phyloP scores from a whole-genome alignment of 2,797 vertebrate species.

The Pogonophryne albipinna region DNA sequence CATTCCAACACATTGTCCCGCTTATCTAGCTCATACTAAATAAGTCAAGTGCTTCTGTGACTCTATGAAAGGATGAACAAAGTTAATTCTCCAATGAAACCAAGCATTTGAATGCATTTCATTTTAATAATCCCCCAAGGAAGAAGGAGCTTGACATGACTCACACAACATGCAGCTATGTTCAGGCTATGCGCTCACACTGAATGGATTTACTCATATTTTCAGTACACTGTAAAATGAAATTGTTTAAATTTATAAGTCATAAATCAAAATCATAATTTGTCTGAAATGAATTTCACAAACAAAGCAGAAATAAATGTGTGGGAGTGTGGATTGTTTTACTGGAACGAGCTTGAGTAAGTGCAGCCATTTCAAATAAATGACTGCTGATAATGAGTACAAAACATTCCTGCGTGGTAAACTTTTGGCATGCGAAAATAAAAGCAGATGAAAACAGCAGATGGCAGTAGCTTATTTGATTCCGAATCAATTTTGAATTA shows the following conservation, averaged over 20 bases:
- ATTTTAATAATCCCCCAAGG: conserved; percentile 52
- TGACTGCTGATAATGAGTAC: not conserved
- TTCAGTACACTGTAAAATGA: conserved; percentile 2
- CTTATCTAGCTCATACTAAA: not conserved
- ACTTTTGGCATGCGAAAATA: not conserved
- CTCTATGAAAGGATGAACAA: not conserved
- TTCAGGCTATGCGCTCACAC: conserved; percentile 37
- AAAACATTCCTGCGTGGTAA: not conserved
- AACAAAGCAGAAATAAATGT: not conserved
- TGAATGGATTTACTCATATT: conserved; percentile 30
- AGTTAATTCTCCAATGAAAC: conserved; percentile 25
- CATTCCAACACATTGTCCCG: not conserved
- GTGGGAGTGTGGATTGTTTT: not conserved
- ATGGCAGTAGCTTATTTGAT: conserved; percentile 1
- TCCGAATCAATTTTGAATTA: not conserved
- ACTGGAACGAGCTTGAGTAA: not conserved
- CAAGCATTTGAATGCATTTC: conserved; percentile 16
- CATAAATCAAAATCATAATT: conserved; percentile 14
- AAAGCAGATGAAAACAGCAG: not conserved
- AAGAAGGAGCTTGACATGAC: conserved; percentile 54
- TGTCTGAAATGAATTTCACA: not conserved
- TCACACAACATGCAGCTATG: conserved; percentile 69
- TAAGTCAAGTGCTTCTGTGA: not conserved
- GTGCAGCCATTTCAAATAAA: conserved; percentile 9
- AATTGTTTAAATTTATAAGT: not conserved